These are phyloP conservation scores for Clostera curtula DNA, from an alignment of 2,888 invertebrate genomes.

Conservation along the genomic window DNA sequence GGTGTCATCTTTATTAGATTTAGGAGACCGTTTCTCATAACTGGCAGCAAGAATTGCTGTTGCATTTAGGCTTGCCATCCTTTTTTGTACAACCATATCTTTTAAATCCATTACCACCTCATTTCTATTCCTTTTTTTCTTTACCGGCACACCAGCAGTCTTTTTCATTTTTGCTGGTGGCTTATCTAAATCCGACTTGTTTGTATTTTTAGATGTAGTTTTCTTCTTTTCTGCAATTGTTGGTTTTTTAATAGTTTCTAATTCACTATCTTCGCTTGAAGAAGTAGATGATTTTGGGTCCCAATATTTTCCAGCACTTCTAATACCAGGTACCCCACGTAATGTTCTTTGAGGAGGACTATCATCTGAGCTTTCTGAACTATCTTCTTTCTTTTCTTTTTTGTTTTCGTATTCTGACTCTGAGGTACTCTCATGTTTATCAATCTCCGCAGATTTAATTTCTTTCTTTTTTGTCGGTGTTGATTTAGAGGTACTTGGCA, in stretches of 20 bases:
- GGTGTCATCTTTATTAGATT: constrained; percentile 74
- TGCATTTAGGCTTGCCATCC: constrained; percentile 94
- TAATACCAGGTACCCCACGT: constrained; percentile 82
- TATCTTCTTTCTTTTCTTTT: constrained; percentile 55
- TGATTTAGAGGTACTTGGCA: constrained; percentile 71
- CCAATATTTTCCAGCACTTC: constrained; percentile 89
- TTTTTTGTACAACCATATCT: constrained; percentile 90
- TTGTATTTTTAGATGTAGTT: constrained; percentile 33
- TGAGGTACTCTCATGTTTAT: constrained; percentile 62
- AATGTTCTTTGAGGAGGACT: constrained; percentile 74
- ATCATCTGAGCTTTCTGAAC: constrained; percentile 71
- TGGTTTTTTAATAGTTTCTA: constrained; percentile 56
- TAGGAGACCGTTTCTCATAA: constrained; percentile 82
- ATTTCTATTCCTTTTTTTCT: constrained; percentile 74
- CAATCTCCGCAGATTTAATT: constrained; percentile 51
- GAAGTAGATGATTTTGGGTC: constrained; percentile 83
- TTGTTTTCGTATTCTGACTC: constrained; percentile 67
- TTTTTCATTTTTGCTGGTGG: constrained; percentile 63
- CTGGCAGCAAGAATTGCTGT: constrained; percentile 92
- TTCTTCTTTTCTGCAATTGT: constrained; percentile 57
- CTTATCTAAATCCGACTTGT: constrained; percentile 69
- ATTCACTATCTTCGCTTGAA: constrained; percentile 72
- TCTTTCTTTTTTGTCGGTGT: constrained; percentile 58
- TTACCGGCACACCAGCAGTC: constrained; percentile 55
- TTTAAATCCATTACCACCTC: constrained; percentile 86